phyloP scores from a whole-genome alignment of 2,888 invertebrate species.

The Plebejus argus region DNA sequence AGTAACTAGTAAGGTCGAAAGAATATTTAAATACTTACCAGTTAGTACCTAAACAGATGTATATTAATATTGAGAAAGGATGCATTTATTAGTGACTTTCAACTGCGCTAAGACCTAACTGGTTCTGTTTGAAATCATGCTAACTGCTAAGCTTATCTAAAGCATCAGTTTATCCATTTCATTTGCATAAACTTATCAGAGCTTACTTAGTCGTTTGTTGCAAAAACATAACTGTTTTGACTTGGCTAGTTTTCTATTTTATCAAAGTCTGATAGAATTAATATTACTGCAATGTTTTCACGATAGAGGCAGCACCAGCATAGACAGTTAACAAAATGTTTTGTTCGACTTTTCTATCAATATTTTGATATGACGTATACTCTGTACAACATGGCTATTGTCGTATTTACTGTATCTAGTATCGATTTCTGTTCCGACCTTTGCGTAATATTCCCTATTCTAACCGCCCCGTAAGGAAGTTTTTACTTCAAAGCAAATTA shows the following conservation, averaged over 20 bases:
- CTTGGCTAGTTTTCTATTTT: neutral
- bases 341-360: too few relatives aligned
- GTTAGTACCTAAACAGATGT: neutral
- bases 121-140: conserved; percentile 19
- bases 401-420: too few relatives aligned
- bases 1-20: neutral
- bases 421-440: too few relatives aligned
- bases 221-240: conserved; percentile 15
- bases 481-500: conserved; percentile 1
- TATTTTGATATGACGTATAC: too few relatives aligned
- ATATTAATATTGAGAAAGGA: conserved; percentile 9
- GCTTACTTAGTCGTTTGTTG: neutral
- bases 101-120: neutral
- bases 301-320: too few relatives aligned
- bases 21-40: neutral
- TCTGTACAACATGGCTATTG: too few relatives aligned
- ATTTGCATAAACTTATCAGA: conserved; percentile 18
- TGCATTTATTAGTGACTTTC: conserved; percentile 18
- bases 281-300: too few relatives aligned
- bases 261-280: neutral
- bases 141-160: conserved; percentile 12
- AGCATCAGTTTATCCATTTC: conserved; percentile 14
- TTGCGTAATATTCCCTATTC: too few relatives aligned
- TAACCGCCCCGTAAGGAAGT: neutral
- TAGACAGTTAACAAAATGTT: too few relatives aligned